These are phyloP conservation scores for Chlorodrepanis virens DNA, from an alignment of 2,113 vertebrate species.

Conservation along the genomic window DNA sequence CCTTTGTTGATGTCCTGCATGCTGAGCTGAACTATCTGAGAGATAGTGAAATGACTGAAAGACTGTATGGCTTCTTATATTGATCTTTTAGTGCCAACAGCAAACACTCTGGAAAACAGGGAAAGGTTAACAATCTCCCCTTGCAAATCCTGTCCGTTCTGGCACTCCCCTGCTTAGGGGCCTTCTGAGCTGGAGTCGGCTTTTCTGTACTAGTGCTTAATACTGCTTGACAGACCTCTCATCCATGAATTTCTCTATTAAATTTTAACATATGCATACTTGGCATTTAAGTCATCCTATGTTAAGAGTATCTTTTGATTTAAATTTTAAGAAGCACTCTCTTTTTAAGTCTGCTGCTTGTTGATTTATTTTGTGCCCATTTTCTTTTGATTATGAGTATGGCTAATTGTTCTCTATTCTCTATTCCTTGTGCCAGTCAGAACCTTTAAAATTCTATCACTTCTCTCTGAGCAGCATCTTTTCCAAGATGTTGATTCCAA, in stretches of 20 bases:
- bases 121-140: background rate
- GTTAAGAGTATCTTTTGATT: background rate
- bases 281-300: background rate
- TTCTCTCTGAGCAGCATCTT: background rate
- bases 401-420: background rate
- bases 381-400: background rate
- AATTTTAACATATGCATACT: constrained; percentile 10
- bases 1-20: background rate
- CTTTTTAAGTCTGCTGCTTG: background rate
- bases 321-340: background rate
- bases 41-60: background rate
- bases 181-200: background rate
- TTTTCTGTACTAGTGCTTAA: background rate
- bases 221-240: background rate
- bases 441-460: background rate
- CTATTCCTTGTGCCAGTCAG: background rate
- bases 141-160: background rate
- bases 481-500: background rate
- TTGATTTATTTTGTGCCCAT: background rate
- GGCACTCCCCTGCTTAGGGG: background rate
- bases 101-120: background rate
- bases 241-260: constrained; percentile 11
- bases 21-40: background rate
- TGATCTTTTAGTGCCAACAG: background rate
- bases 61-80: background rate